phyloP scores from a whole-genome alignment of 2,888 invertebrate species.

The Cryptus viduatorius region DNA sequence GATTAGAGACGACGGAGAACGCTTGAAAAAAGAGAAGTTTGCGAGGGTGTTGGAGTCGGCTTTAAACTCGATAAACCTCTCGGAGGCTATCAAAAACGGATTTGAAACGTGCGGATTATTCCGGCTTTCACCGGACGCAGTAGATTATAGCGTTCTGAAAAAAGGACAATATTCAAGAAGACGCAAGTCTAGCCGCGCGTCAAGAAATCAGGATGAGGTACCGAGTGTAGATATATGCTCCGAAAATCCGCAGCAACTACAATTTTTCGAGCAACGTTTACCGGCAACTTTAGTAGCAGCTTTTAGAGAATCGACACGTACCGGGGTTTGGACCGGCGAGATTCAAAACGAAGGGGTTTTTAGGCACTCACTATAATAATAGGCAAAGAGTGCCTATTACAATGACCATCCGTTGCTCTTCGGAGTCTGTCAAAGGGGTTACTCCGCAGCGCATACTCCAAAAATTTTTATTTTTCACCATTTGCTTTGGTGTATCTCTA shows the following conservation, averaged over 20 bases:
- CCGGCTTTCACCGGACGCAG: background rate
- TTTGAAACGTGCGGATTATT: background rate
- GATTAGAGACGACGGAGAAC: constrained; percentile 69
- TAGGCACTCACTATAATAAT: too few species aligned
- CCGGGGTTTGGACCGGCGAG: constrained; percentile 18
- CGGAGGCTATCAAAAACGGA: background rate
- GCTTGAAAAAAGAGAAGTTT: constrained; percentile 72
- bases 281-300: background rate
- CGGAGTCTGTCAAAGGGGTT: too few species aligned
- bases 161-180: background rate
- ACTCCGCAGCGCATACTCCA: too few species aligned
- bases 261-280: constrained; percentile 16
- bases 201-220: background rate
- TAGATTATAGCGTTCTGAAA: background rate
- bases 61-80: background rate
- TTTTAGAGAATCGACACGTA: constrained; percentile 11
- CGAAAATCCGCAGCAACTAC: constrained; percentile 10
- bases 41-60: background rate
- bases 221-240: background rate
- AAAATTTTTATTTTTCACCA: too few species aligned
- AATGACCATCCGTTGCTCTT: too few species aligned
- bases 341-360: constrained; percentile 15
- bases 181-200: background rate
- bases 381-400: too few species aligned
- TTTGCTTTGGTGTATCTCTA: too few species aligned